phyloP scores from a whole-genome alignment of 2,797 vertebrate species.

The Poeciliopsis paucimaculata region DNA sequence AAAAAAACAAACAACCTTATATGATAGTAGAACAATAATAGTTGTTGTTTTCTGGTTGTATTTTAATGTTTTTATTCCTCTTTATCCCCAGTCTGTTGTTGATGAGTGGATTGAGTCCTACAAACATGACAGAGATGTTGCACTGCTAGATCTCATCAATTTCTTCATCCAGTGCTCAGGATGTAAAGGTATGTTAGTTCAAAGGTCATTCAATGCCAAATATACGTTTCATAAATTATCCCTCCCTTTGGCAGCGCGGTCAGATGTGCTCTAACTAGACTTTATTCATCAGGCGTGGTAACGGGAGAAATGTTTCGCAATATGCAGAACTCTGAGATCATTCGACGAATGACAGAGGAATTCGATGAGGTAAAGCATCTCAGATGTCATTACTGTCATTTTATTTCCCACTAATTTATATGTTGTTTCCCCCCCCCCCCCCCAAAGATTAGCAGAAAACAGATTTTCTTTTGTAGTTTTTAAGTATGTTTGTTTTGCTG shows the following conservation, averaged over 20 bases:
- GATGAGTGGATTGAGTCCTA: constrained; percentile 99
- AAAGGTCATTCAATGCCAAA: background rate
- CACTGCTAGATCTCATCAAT: constrained; percentile 98
- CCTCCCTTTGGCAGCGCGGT: background rate
- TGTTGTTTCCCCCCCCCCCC: fast-evolving
- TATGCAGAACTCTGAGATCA: constrained; percentile 99
- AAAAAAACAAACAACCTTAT: background rate
- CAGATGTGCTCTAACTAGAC: background rate
- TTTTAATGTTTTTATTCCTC: background rate
- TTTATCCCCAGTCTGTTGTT: constrained; percentile 90
- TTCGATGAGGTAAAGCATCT: constrained; percentile 93
- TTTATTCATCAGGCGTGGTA: constrained; percentile 88
- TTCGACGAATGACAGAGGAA: constrained; percentile 99
- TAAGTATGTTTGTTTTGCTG: constrained; percentile 5
- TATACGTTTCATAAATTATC: background rate
- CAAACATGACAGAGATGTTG: constrained; percentile 95
- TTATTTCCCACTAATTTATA: background rate
- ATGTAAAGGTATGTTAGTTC: constrained; percentile 90
- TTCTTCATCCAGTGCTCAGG: constrained; percentile 99
- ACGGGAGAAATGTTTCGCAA: constrained; percentile 98
- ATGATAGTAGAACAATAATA: background rate
- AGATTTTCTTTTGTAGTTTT: constrained; percentile 1
- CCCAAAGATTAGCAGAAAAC: background rate
- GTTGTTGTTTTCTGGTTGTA: background rate
- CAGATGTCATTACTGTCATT: background rate